Evolutionary conservation across 2,113 vertebrate species (phyloP).

Genomic region (Aptenodytes patagonicus): DNA sequence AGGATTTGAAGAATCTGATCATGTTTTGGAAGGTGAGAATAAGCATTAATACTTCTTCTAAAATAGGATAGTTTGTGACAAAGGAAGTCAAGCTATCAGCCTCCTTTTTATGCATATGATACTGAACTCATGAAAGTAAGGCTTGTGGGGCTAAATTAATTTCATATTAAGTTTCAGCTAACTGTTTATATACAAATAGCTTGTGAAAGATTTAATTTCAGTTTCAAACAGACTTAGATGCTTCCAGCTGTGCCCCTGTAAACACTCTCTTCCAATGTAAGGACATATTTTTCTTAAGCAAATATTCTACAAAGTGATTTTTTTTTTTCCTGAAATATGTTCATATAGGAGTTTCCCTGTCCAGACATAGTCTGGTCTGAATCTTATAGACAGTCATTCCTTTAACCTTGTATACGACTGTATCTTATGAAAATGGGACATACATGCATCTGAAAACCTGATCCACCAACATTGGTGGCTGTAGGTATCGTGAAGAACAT

Average conservation of each 20-base stretch:
- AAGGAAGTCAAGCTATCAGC: background rate
- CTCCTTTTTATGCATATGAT: background rate
- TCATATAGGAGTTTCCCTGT: background rate
- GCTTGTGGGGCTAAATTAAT: background rate
- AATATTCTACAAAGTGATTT: background rate
- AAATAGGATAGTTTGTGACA: background rate
- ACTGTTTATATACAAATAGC: background rate
- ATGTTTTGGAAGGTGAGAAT: slow-evolving; percentile 85
- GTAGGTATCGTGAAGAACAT: background rate
- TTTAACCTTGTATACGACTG: background rate
- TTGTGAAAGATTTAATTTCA: background rate
- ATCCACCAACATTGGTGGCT: background rate
- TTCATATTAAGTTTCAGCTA: background rate
- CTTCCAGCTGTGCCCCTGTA: background rate
- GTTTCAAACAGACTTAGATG: background rate
- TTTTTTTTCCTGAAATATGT: background rate
- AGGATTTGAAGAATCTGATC: slow-evolving; percentile 90
- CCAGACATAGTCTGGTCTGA: background rate
- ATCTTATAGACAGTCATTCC: background rate
- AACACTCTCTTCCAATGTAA: background rate
- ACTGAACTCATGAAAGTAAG: background rate
- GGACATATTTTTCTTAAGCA: background rate
- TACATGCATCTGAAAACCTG: background rate
- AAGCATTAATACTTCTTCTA: background rate
- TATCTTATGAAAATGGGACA: background rate